These are phyloP conservation scores for Dendrolimus pini DNA, from an alignment of 2,888 invertebrate species.

Conservation along the genomic window DNA sequence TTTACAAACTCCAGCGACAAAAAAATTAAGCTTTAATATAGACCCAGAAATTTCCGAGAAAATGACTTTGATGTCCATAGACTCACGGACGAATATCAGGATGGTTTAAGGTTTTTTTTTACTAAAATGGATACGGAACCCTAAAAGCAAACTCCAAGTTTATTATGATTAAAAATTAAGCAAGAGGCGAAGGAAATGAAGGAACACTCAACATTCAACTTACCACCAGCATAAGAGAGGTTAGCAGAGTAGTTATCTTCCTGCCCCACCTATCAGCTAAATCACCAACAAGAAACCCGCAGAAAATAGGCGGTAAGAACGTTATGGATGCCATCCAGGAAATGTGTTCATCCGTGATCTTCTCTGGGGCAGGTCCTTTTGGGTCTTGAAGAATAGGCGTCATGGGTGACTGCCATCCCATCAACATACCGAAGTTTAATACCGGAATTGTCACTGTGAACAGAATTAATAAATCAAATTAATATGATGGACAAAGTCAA, in stretches of 20 bases:
- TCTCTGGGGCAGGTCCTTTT: slow-evolving; percentile 62
- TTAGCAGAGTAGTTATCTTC: slow-evolving; percentile 67
- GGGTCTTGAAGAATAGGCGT: slow-evolving; percentile 64
- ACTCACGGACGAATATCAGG: too few relatives aligned
- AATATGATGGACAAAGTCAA: not conserved
- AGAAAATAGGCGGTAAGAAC: slow-evolving; percentile 73
- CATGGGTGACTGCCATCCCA: slow-evolving; percentile 78
- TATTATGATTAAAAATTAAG: too few relatives aligned
- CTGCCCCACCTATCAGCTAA: slow-evolving; percentile 73
- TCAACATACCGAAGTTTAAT: slow-evolving; percentile 72
- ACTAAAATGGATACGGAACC: too few relatives aligned
- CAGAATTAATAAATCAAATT: too few relatives aligned
- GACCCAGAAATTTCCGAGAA: too few relatives aligned
- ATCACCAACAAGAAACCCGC: slow-evolving; percentile 71
- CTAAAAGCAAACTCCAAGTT: too few relatives aligned
- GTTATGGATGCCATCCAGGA: slow-evolving; percentile 77
- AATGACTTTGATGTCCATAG: too few relatives aligned
- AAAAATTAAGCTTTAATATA: too few relatives aligned
- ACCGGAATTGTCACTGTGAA: slow-evolving; percentile 70
- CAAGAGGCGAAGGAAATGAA: too few relatives aligned
- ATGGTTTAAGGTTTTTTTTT: too few relatives aligned
- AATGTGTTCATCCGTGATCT: slow-evolving; percentile 64
- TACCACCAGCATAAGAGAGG: slow-evolving; percentile 72
- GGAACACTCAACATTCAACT: slow-evolving; percentile 26
- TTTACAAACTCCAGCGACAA: too few relatives aligned